Percentiles rank a stretch among this genome's conserved stretches.
These are phyloP conservation scores for Selenia dentaria DNA, from an alignment of 2,888 invertebrate species.

Conservation along the genomic window DNA sequence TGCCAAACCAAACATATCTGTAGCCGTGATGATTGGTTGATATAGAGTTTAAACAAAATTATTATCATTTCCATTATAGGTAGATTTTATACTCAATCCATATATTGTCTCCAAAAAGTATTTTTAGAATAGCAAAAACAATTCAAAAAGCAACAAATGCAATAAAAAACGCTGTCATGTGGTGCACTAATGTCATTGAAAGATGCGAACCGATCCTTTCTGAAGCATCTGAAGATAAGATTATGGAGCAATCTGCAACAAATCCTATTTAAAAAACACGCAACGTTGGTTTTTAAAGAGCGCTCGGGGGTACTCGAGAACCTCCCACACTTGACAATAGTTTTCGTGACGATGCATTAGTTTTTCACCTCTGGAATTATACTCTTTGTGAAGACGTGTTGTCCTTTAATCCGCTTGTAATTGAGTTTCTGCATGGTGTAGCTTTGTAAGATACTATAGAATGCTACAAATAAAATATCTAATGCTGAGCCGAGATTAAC, in stretches of 20 bases:
- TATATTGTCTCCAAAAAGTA: too few relatives aligned
- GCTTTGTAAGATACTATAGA: slow-evolving; percentile 37
- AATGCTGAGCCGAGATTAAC: too few relatives aligned
- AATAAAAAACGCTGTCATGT: slow-evolving; percentile 49
- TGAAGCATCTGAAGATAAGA: slow-evolving; percentile 62
- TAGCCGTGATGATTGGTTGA: too few relatives aligned
- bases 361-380: slow-evolving; percentile 61
- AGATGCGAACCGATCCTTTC: slow-evolving; percentile 62
- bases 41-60: too few relatives aligned
- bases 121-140: slow-evolving; percentile 41
- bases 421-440: slow-evolving; percentile 51
- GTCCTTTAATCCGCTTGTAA: slow-evolving; percentile 69
- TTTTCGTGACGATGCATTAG: slow-evolving; percentile 54
- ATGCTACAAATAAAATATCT: neutral
- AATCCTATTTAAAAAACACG: slow-evolving; percentile 79
- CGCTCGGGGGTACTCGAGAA: slow-evolving; percentile 56
- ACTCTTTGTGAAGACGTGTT: slow-evolving; percentile 58
- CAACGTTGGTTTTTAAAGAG: slow-evolving; percentile 75
- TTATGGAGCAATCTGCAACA: slow-evolving; percentile 68
- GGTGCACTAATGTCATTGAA: slow-evolving; percentile 66
- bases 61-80: too few relatives aligned
- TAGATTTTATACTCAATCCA: too few relatives aligned
- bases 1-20: too few relatives aligned
- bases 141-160: slow-evolving; percentile 34
- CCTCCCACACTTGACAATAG: slow-evolving; percentile 76